Evolutionary conservation across 2,888 invertebrate species (phyloP), one percentile per base, ranked within the genome.

Genomic region (Watsonalla cultraria): DNA sequence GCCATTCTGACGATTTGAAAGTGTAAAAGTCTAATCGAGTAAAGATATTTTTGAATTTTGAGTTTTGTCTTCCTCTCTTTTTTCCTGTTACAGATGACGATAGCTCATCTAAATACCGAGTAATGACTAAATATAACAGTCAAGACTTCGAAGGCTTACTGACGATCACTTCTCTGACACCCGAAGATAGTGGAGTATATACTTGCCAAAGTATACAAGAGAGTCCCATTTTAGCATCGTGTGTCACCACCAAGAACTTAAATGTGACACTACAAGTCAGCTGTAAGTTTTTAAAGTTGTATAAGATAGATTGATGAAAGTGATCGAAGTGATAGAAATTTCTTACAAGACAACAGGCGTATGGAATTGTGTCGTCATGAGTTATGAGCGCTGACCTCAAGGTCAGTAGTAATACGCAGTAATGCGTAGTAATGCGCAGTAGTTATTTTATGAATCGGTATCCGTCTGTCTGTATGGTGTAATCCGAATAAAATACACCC

Each of bases 141-240:
- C 72, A 82, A 64, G 84, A 86, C 0, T 80, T 82, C 33, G 85
- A 87, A 64, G 81, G 86, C 24, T 70, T 84, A 0, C 68, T 89
- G 0, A 90, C 88, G 0, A 76, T 90, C 2, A 76, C 63, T 5
- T 80, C 81, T 0, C 53, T 86, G 46, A 67, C 72, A 6, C 67
- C 79, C 8, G 75, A 76, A 13, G 89, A 89, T 47, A 76, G 70
- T 15, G 89, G 88, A 0, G 45, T 64, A 0, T 90, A 88, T 52
- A 67, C 67, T 2, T 90, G 89, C 52, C 54, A 65, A 0, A 74
- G 83, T 0, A 57, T 76, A 5, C 89, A 90, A 56, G 71, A 78
- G n/a, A 80, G 62, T 35, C 55, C 60, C 0, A 52, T 59, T 0
- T 53, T 70, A 8, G 73, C 74, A 0, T 65, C 75, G 8, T 89